Base-by-base conservation (phyloP, 2,113 vertebrate genomes). In the Coreoperca whiteheadi region DNA sequence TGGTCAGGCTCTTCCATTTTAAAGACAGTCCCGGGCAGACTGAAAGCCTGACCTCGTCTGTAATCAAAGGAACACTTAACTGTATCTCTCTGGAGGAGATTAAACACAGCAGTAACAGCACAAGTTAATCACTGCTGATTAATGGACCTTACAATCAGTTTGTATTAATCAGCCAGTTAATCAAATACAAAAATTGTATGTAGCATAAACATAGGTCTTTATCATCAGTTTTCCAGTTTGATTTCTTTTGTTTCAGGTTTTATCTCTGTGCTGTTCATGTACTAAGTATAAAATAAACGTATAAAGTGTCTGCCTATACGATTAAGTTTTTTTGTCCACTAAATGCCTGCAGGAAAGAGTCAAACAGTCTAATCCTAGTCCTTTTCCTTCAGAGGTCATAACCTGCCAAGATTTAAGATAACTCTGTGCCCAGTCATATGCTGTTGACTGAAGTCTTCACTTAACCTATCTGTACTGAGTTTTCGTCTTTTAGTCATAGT, bases 81-180 rank as follows among this genome's bases (percentile, higher is more conserved):
- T 14, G 50, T 4, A 50, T 80, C 21, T 20, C 14, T 41, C 25
- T 25, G 30, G 65, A 61, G 70, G 59, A 83, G 76, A 74, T 82
- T 67, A 74, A 80, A 67, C 69, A 82, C 23, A 25, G 39, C 28
- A 15, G 25, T 2, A 72, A 85, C 84, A 90, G 73, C n/a, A 23
- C 8, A 67, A 10, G 34, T 37, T 50, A 18, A 85, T 70, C 71
- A 59, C 23, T 14, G 65, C 60, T 88, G 84, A 91, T 83, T 53
- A 74, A 75, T 50, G 61, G 34, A 50, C 60, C 48, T 12, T 11
- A 28, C 28, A 16, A 3, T 65, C 39, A 46, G 4, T 80, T 56
- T 60, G 11, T 41, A 7, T 56, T 50, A 41, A 85, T 80, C 82
- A 88, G 16, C 30, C 2, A 32, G 3, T 48, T 61, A 60, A 60